These are phyloP conservation scores for Bedellia somnulentella DNA, from an alignment of 2,888 invertebrate species.

Conservation along the genomic window DNA sequence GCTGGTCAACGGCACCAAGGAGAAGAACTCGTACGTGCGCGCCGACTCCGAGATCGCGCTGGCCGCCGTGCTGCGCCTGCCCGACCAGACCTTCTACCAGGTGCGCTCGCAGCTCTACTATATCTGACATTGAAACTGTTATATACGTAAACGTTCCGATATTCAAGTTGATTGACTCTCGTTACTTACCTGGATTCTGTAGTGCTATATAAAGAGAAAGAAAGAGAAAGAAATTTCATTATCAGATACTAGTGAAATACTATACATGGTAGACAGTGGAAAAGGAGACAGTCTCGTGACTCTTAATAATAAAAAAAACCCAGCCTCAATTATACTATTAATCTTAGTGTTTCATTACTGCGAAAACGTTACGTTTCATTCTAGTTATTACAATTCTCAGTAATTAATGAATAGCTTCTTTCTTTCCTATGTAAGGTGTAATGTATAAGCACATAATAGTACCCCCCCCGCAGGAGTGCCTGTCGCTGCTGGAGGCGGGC, in stretches of 20 bases:
- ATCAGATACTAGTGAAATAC: too few species aligned
- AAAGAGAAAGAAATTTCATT: background rate
- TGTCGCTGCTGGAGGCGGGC: conserved; percentile 78
- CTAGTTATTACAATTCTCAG: background rate
- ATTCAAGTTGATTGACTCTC: too few species aligned
- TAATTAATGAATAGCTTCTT: background rate
- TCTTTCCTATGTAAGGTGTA: conserved; percentile 2
- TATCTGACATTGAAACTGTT: too few species aligned
- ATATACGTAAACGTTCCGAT: too few species aligned
- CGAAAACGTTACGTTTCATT: background rate
- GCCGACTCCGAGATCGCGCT: conserved; percentile 92
- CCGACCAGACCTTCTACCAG: conserved; percentile 71
- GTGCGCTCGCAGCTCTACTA: too few species aligned
- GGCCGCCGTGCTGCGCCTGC: conserved; percentile 79
- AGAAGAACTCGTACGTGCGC: conserved; percentile 94
- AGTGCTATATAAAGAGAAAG: background rate
- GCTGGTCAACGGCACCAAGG: conserved; percentile 96
- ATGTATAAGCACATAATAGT: too few species aligned
- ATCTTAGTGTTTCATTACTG: too few species aligned
- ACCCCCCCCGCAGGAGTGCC: conserved; percentile 62
- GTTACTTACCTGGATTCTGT: too few species aligned
- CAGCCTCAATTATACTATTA: too few species aligned
- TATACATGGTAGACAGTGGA: too few species aligned
- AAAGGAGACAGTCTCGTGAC: too few species aligned
- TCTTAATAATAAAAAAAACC: too few species aligned